Conservation (phyloP, 1,140 invertebrate genomes). For the Meloidogyne floridensis region DNA sequence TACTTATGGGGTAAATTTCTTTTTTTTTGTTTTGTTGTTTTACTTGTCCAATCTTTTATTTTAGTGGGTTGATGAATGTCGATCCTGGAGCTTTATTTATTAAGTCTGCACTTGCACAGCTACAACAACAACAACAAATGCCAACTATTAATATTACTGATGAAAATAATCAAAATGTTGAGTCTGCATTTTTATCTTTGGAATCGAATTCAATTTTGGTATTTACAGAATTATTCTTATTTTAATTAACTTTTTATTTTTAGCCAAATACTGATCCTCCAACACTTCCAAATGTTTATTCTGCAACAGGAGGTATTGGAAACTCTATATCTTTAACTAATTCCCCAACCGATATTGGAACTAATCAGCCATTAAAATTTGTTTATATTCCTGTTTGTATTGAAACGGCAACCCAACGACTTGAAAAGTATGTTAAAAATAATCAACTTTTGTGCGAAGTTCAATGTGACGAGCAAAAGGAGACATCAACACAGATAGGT, state of each 20-base stretch:
- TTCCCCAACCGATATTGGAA: neutral
- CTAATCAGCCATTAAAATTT: slow-evolving; percentile 35
- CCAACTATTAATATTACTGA: slow-evolving; percentile 61
- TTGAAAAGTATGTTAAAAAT: slow-evolving; percentile 43
- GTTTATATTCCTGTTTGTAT: slow-evolving; percentile 52
- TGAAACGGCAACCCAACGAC: slow-evolving; percentile 43
- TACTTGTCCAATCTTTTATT: neutral
- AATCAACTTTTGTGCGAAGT: slow-evolving; percentile 37
- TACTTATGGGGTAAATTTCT: slow-evolving; percentile 12
- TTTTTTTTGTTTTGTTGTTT: neutral
- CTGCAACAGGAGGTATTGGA: neutral
- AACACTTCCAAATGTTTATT: slow-evolving; percentile 13
- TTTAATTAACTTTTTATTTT: neutral
- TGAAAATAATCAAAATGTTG: slow-evolving; percentile 58
- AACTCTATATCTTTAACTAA: neutral
- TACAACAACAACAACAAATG: slow-evolving; percentile 31
- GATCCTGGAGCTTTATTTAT: slow-evolving; percentile 11
- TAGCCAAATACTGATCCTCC: neutral
- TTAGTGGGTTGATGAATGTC: neutral
- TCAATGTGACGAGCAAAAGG: slow-evolving; percentile 32
- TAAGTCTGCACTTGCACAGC: neutral
- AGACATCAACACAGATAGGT: neutral
- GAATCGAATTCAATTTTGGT: slow-evolving; percentile 43
- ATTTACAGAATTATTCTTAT: neutral
- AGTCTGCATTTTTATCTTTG: slow-evolving; percentile 38